Percentiles rank a stretch among this genome's conserved stretches.
Conservation (phyloP, 2,888 invertebrate species). For the Ypsolopha scabrella region DNA sequence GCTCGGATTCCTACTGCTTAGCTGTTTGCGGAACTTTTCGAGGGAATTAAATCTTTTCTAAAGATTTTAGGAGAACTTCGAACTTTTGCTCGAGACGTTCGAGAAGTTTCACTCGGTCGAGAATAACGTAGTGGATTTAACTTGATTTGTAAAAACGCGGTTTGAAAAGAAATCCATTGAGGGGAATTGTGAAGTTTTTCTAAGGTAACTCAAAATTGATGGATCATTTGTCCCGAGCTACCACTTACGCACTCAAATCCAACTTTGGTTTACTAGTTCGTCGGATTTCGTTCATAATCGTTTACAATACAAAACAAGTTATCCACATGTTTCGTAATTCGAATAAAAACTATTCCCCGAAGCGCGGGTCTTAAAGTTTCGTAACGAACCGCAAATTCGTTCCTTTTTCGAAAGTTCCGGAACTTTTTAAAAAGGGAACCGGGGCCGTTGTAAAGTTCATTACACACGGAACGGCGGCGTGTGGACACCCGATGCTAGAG, state of each 20-base stretch:
- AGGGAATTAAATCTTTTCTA: neutral
- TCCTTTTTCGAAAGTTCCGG: neutral
- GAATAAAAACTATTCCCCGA: neutral
- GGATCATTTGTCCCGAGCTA: no score
- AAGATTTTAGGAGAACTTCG: neutral
- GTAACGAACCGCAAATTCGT: neutral
- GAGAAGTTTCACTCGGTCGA: neutral
- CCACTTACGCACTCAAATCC: no score
- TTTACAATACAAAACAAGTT: neutral
- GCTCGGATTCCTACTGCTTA: conserved; percentile 35
- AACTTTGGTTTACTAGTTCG: no score
- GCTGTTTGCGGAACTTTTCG: conserved; percentile 5
- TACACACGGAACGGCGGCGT: conserved; percentile 5
- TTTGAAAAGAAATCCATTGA: neutral
- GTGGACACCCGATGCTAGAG: conserved; percentile 13
- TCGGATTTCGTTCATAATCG: no score
- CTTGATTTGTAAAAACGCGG: conserved; percentile 3
- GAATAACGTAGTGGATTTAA: conserved; percentile 1
- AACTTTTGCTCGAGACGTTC: neutral
- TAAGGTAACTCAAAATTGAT: no score
- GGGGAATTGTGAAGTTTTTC: no score
- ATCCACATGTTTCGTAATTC: neutral
- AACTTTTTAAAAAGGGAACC: conserved; percentile 9
- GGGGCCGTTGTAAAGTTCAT: conserved; percentile 27
- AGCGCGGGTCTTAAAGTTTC: neutral